phyloP scores from a whole-genome alignment of 2,113 vertebrate species.

The Scalopus aquaticus region DNA sequence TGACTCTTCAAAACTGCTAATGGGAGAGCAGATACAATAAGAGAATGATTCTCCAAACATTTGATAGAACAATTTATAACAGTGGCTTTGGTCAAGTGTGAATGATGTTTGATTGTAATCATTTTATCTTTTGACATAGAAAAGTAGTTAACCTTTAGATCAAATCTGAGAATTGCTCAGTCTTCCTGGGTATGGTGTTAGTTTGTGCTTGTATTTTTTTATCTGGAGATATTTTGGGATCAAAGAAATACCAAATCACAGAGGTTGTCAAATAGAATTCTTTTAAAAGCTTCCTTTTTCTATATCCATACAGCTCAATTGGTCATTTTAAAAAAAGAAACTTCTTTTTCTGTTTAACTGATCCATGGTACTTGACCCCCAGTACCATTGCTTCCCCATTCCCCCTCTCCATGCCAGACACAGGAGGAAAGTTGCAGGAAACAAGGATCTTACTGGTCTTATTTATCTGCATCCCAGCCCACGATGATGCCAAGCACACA shows the following conservation, averaged over 20 bases:
- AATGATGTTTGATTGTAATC: background rate
- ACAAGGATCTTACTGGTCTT: background rate
- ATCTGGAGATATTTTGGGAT: background rate
- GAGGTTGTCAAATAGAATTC: background rate
- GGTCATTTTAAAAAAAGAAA: background rate
- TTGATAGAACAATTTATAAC: background rate
- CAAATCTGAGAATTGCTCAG: background rate
- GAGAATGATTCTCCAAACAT: background rate
- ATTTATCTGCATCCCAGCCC: no score
- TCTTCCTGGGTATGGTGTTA: background rate
- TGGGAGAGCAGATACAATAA: background rate
- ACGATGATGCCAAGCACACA: no score
- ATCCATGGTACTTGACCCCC: background rate
- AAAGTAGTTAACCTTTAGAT: no score
- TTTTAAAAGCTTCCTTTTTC: background rate
- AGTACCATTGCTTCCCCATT: background rate
- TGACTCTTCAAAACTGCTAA: background rate
- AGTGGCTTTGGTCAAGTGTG: background rate
- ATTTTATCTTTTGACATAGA: background rate
- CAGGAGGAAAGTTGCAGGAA: background rate
- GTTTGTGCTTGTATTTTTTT: background rate
- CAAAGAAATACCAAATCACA: constrained; percentile 12
- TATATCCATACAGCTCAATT: background rate
- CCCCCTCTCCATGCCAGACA: background rate
- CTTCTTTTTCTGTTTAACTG: background rate